These are phyloP conservation scores for Oreochromis mossambicus DNA, from an alignment of 2,797 vertebrate species.

Conservation along the genomic window DNA sequence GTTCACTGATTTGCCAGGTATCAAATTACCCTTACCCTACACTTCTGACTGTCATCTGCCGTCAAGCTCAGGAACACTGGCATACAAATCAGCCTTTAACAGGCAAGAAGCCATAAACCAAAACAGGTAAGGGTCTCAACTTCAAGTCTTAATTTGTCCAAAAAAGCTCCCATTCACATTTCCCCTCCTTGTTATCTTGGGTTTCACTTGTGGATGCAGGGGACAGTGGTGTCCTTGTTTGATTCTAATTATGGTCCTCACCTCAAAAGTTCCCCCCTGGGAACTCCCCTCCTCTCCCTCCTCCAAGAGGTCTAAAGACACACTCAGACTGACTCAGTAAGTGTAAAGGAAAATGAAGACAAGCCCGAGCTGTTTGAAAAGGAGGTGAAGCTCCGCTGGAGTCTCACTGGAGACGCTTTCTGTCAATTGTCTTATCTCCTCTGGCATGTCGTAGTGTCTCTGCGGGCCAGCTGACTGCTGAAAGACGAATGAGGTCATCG, in stretches of 20 bases:
- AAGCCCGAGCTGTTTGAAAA: constrained; percentile 44
- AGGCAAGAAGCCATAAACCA: constrained; percentile 43
- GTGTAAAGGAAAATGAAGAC: constrained; percentile 53
- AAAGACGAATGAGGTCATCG: constrained; percentile 49
- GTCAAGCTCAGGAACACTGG: constrained; percentile 30
- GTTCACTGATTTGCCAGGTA: constrained; percentile 15
- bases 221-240: constrained; percentile 75
- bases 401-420: constrained; percentile 30
- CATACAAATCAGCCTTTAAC: constrained; percentile 42
- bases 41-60: constrained; percentile 46
- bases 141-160: constrained; percentile 59
- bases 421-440: constrained; percentile 48
- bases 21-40: constrained; percentile 48
- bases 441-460: constrained; percentile 39
- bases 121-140: constrained; percentile 49
- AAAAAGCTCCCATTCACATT: constrained; percentile 49
- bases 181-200: constrained; percentile 54
- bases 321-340: constrained; percentile 61
- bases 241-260: constrained; percentile 70
- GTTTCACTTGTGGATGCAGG: constrained; percentile 64
- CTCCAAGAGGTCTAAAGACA: constrained; percentile 35
- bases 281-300: constrained; percentile 53
- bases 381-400: constrained; percentile 3
- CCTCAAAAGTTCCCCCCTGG: constrained; percentile 65
- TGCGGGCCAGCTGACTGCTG: constrained; percentile 28